Conservation (phyloP, 2,113 vertebrate species). For the Tonatia bakeri region DNA sequence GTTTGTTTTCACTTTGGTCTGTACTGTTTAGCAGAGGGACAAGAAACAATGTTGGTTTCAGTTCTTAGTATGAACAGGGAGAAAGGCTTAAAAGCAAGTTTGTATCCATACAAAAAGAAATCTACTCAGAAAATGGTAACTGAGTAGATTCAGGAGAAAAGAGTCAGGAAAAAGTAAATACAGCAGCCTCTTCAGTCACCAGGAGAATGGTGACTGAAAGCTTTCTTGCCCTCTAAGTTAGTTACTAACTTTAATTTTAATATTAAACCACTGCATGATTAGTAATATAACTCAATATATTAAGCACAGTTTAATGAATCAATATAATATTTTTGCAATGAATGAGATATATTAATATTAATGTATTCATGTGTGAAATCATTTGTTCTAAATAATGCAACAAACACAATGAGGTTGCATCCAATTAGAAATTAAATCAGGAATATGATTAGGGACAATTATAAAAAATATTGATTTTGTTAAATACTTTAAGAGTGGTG, state of each 20-base stretch:
- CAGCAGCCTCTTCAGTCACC: not conserved
- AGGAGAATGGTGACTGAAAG: not conserved
- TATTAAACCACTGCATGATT: not conserved
- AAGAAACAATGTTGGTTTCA: not conserved
- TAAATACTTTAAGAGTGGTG: not conserved
- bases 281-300: conserved; percentile 21
- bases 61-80: not conserved
- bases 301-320: conserved; percentile 45
- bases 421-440: conserved; percentile 53
- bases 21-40: not conserved
- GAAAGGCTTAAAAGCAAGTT: not conserved
- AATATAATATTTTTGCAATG: conserved; percentile 48
- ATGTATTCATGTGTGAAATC: conserved; percentile 18
- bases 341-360: conserved; percentile 25
- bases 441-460: conserved; percentile 23
- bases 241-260: conserved; percentile 32
- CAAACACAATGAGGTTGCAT: not conserved
- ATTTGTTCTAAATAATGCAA: conserved; percentile 42
- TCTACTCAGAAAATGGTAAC: not conserved
- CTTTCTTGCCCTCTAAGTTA: not conserved
- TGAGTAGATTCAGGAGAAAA: not conserved
- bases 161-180: not conserved
- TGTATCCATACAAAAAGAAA: not conserved
- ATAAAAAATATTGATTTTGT: not conserved
- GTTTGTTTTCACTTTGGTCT: not conserved